phyloP scores from a whole-genome alignment of 2,888 invertebrate genomes.

The Geotrupes spiniger region DNA sequence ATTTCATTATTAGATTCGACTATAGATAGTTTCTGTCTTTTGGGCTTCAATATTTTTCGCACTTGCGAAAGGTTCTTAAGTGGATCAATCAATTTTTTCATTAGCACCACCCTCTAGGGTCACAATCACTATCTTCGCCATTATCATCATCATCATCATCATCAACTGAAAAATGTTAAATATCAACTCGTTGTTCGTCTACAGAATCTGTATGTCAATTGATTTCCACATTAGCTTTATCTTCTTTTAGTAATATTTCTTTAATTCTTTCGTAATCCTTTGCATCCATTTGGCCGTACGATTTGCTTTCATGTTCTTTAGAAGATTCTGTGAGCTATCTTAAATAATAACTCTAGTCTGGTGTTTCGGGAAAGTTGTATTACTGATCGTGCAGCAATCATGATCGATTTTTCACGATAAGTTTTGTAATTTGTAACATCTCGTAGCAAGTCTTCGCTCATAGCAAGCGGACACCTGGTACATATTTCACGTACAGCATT shows the following conservation, averaged over 20 bases:
- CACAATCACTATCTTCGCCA: too few relatives aligned
- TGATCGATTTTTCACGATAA: constrained; percentile 90
- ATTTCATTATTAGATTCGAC: constrained; percentile 51
- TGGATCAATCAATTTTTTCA: constrained; percentile 12
- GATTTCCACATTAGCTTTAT: constrained; percentile 43
- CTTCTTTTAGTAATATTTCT: constrained; percentile 67
- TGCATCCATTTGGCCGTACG: constrained; percentile 81
- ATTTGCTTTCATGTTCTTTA: constrained; percentile 65
- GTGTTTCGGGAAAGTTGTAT: constrained; percentile 68
- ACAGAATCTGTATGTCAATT: constrained; percentile 52
- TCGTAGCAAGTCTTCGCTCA: constrained; percentile 85
- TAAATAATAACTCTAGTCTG: constrained; percentile 80
- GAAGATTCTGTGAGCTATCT: constrained; percentile 85
- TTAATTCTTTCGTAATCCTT: constrained; percentile 88
- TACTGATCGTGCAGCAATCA: constrained; percentile 91
- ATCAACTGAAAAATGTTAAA: constrained; percentile 60
- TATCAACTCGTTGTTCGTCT: constrained; percentile 59
- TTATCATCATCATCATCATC: constrained; percentile 33
- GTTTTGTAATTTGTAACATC: constrained; percentile 90
- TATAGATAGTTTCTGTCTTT: constrained; percentile 53
- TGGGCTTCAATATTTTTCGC: constrained; percentile 35
- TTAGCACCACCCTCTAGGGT: constrained; percentile 13
- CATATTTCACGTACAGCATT: constrained; percentile 96
- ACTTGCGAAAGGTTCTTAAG: too few relatives aligned
- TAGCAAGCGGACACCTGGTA: constrained; percentile 80